Evolutionary conservation across 2,888 invertebrate species (phyloP).

Genomic region (Machimus rusticus): DNA sequence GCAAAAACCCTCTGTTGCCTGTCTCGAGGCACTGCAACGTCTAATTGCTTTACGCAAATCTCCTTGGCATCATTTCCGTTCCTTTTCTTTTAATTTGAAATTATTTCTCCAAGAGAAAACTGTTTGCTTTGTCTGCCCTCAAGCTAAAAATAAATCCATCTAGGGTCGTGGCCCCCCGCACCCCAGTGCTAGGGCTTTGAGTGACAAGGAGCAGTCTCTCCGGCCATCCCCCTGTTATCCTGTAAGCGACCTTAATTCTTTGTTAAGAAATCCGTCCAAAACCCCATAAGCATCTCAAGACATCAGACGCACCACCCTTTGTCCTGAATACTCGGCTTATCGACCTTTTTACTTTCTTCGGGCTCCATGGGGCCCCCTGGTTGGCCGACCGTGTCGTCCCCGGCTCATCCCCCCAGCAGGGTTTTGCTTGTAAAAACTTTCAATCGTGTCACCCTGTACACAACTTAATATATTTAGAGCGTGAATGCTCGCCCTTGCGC

Average conservation of each 20-base stretch:
- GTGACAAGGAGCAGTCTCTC: not conserved
- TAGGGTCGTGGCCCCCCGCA: not conserved
- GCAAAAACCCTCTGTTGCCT: not conserved
- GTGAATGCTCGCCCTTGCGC: not conserved
- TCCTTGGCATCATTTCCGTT: not conserved
- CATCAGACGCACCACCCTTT: not conserved
- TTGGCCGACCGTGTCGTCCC: not conserved
- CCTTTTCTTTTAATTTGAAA: not conserved
- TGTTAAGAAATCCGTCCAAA: not conserved
- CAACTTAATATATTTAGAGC: conserved; percentile 12
- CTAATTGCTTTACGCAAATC: not conserved
- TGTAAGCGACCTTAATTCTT: not conserved
- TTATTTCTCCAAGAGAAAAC: not conserved
- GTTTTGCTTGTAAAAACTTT: not conserved
- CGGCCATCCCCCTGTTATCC: not conserved
- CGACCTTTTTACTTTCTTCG: not conserved
- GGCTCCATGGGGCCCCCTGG: not conserved
- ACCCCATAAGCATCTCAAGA: conserved; percentile 14
- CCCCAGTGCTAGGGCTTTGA: not conserved
- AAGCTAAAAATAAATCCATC: not conserved
- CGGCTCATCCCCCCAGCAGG: not conserved
- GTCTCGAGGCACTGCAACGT: not conserved
- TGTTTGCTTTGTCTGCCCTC: not conserved
- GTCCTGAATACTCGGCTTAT: conserved; percentile 18
- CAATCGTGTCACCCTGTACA: conserved; percentile 8